Conservation (phyloP, 2,888 invertebrate species). For the Cantharis nigra region DNA sequence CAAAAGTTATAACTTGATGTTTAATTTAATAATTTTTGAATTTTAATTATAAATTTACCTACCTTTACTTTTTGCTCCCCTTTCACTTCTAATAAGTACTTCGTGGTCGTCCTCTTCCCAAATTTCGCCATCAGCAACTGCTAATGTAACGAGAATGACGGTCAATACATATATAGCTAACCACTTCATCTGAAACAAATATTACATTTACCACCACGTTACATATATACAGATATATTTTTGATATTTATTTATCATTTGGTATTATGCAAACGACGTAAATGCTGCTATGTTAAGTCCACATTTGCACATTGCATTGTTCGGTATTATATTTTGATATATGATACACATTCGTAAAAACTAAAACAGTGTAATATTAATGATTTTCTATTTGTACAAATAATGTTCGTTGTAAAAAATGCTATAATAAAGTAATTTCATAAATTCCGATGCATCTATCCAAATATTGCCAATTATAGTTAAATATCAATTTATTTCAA, state of each 20-base stretch:
- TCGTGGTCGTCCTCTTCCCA: slow-evolving; percentile 82
- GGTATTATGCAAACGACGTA: not conserved
- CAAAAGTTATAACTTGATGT: not conserved
- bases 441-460: too few relatives aligned
- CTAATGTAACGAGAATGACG: slow-evolving; percentile 59
- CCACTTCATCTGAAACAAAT: slow-evolving; percentile 59
- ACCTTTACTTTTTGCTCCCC: slow-evolving; percentile 79
- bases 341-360: not conserved
- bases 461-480: not conserved
- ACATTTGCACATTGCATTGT: not conserved
- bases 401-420: too few relatives aligned
- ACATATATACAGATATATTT: not conserved
- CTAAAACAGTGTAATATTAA: not conserved
- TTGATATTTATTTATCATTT: not conserved
- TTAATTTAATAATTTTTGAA: not conserved
- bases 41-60: slow-evolving; percentile 41
- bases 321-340: not conserved
- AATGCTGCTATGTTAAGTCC: not conserved
- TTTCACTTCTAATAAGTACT: slow-evolving; percentile 77
- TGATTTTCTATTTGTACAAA: not conserved
- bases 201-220: not conserved
- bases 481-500: not conserved
- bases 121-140: slow-evolving; percentile 70
- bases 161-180: slow-evolving; percentile 55
- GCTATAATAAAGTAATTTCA: too few relatives aligned